These are phyloP conservation scores for Fistularia tabacaria DNA, from an alignment of 2,797 vertebrate genomes.

Conservation along the genomic window DNA sequence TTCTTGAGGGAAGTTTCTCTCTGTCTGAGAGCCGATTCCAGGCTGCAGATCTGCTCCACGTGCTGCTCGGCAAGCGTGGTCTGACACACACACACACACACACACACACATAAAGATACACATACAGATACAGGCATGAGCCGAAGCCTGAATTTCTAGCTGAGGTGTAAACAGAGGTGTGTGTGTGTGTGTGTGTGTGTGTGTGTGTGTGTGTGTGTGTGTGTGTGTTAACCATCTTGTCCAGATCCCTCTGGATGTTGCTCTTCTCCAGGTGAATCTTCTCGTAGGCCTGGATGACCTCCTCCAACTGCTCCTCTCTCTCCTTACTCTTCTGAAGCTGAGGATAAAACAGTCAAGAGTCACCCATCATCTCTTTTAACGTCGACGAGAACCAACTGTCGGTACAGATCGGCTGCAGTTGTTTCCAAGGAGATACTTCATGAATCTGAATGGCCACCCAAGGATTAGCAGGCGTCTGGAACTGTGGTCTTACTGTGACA, in stretches of 20 bases:
- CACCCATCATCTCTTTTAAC: too few relatives aligned
- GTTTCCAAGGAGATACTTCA: too few relatives aligned
- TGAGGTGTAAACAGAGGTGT: neutral
- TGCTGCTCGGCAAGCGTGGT: conserved; percentile 85
- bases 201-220: conserved; percentile 18
- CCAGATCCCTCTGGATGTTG: conserved; percentile 83
- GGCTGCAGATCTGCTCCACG: conserved; percentile 76
- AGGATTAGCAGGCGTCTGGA: too few relatives aligned
- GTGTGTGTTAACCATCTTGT: conserved; percentile 79
- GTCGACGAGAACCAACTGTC: too few relatives aligned
- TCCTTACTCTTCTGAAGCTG: conserved; percentile 87
- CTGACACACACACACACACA: conserved; percentile 50
- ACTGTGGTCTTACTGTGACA: too few relatives aligned
- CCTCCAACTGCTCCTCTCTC: conserved; percentile 83
- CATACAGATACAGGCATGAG: conserved; percentile 2
- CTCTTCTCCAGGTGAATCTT: conserved; percentile 87
- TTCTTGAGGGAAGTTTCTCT: conserved; percentile 74
- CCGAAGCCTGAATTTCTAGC: too few relatives aligned
- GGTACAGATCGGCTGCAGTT: too few relatives aligned
- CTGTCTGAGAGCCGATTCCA: conserved; percentile 82
- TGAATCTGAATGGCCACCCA: too few relatives aligned
- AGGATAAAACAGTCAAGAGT: too few relatives aligned
- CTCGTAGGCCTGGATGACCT: conserved; percentile 88
- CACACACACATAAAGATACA: too few relatives aligned
- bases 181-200: neutral